phyloP scores from a whole-genome alignment of 2,113 vertebrate genomes.

The Leptobrachium ailaonicum region DNA sequence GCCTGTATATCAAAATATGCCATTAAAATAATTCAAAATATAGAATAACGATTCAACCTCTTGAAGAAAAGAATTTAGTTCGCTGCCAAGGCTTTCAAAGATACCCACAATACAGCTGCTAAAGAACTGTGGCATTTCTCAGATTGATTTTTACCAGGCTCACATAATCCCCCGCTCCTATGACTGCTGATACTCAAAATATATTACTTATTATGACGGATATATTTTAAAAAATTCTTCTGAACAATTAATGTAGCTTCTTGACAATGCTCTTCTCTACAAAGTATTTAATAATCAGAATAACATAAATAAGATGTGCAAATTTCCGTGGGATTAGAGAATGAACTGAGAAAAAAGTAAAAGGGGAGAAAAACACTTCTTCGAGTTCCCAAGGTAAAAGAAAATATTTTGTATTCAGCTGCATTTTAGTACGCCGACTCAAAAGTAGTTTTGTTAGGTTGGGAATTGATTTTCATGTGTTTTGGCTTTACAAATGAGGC shows the following conservation, averaged over 20 bases:
- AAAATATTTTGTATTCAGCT: conserved; percentile 37
- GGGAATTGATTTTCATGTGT: conserved; percentile 36
- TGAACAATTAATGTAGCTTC: no score
- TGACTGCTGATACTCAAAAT: no score
- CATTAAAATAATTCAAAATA: conserved; percentile 49
- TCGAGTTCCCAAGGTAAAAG: conserved; percentile 9
- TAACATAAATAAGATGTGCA: no score
- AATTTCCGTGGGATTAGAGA: no score
- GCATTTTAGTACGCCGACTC: conserved; percentile 42
- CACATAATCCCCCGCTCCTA: conserved; percentile 10
- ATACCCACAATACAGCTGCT: conserved; percentile 40
- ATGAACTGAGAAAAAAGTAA: neutral
- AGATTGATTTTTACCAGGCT: conserved; percentile 10
- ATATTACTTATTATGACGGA: no score
- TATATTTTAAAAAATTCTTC: no score
- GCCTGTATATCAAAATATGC: conserved; percentile 47
- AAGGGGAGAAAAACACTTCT: neutral
- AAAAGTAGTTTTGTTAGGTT: conserved; percentile 26
- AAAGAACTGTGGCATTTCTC: conserved; percentile 38
- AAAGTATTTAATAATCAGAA: no score
- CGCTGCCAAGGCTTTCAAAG: conserved; percentile 44
- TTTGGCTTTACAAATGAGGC: conserved; percentile 22
- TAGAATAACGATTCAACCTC: conserved; percentile 44
- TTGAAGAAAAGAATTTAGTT: conserved; percentile 45
- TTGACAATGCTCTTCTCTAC: no score